phyloP scores from a whole-genome alignment of 2,888 invertebrate genomes.

The Volucella inflata region DNA sequence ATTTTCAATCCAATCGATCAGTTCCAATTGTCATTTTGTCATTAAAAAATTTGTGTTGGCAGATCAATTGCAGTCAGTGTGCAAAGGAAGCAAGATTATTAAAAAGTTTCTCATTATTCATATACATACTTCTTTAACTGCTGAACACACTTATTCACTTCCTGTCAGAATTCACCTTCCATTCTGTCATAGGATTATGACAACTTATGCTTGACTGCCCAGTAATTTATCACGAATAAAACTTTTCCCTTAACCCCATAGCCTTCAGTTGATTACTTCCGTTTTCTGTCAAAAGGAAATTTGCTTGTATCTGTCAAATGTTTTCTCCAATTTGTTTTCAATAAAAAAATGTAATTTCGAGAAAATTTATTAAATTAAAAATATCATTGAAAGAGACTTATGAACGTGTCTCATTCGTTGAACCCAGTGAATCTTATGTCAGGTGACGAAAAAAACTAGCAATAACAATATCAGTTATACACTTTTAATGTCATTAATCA shows the following conservation, averaged over 20 bases:
- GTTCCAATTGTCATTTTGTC: no score
- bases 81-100: no score
- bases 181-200: conserved; percentile 18
- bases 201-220: conserved; percentile 19
- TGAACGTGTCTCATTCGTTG: conserved; percentile 30
- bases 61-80: no score
- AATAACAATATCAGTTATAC: not conserved
- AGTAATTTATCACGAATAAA: conserved; percentile 2
- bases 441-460: not conserved
- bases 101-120: no score
- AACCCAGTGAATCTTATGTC: conserved; percentile 1
- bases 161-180: not conserved
- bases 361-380: conserved; percentile 30
- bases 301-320: conserved; percentile 11
- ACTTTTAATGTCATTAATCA: conserved; percentile 53
- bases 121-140: no score
- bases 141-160: no score
- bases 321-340: conserved; percentile 44
- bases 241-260: conserved; percentile 9
- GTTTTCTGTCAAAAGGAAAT: conserved; percentile 1
- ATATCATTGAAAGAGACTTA: conserved; percentile 52
- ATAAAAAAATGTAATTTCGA: not conserved
- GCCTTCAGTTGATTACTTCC: conserved; percentile 22
- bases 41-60: no score
- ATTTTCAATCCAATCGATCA: no score